Conservation (phyloP, 2,113 vertebrate species). For the Apodemus sylvaticus region DNA sequence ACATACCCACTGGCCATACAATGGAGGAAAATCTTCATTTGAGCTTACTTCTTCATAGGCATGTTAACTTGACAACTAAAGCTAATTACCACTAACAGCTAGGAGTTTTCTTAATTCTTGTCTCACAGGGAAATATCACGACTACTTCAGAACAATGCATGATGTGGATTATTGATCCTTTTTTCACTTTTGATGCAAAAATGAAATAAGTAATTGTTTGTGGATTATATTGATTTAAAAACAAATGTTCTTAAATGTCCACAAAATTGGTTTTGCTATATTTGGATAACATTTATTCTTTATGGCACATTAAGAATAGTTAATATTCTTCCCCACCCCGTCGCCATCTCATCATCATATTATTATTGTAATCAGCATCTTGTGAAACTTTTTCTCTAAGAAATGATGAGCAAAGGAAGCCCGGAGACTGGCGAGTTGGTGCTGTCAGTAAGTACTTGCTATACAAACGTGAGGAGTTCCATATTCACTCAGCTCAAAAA, state of each 20-base stretch:
- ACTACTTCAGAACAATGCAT: slow-evolving; percentile 16
- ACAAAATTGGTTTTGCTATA: neutral
- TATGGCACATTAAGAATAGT: neutral
- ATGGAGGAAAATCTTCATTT: neutral
- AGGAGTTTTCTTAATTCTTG: neutral
- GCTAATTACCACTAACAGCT: neutral
- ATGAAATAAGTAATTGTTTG: slow-evolving; percentile 21
- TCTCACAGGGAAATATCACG: neutral
- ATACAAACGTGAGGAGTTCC: neutral
- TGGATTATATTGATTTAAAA: neutral
- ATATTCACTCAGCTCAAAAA: neutral
- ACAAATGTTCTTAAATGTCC: neutral
- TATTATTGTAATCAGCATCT: slow-evolving; percentile 15
- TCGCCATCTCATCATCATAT: neutral
- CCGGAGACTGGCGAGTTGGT: neutral
- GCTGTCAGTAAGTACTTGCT: neutral
- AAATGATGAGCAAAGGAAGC: neutral
- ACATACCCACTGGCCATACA: too few species aligned
- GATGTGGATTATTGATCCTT: neutral
- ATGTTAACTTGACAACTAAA: neutral
- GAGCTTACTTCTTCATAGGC: neutral
- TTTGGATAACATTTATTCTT: slow-evolving; percentile 3
- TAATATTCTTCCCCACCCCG: neutral
- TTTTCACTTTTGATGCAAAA: slow-evolving; percentile 29
- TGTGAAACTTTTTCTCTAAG: neutral